Percentiles rank a stretch among this genome's conserved stretches.
phyloP scores from a whole-genome alignment of 2,797 vertebrate species.

The Alcedo quadribrachys region DNA sequence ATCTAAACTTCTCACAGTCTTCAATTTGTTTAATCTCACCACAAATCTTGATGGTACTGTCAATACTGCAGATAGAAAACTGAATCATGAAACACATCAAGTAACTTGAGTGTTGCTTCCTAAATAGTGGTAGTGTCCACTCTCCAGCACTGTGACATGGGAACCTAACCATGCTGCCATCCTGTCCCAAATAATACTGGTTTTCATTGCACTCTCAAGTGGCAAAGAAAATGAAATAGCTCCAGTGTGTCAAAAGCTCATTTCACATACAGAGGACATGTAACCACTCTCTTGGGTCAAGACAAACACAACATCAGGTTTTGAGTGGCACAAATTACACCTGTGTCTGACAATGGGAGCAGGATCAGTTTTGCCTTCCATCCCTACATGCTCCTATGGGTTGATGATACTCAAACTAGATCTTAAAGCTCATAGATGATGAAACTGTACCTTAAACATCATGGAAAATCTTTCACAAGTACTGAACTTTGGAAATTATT shows the following conservation, averaged over 20 bases:
- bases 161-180: background rate
- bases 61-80: background rate
- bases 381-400: background rate
- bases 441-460: background rate
- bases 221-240: background rate
- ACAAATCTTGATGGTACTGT: background rate
- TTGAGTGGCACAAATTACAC: too few relatives aligned
- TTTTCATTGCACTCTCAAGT: background rate
- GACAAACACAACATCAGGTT: background rate
- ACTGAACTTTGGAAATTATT: background rate
- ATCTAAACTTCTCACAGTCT: background rate
- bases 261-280: background rate
- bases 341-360: too few relatives aligned
- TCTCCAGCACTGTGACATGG: fast-evolving
- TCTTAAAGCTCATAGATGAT: background rate
- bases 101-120: background rate
- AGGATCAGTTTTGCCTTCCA: too few relatives aligned
- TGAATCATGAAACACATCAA: background rate
- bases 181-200: background rate
- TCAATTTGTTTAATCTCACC: background rate
- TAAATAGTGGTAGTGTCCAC: background rate
- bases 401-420: background rate
- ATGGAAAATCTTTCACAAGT: background rate
- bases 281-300: too few relatives aligned
- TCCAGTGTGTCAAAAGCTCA: background rate